A percentile compares a stretch with the other conserved stretches of the same genome.
Conservation (phyloP, 2,888 invertebrate genomes). For the Ormyrus labotus region DNA sequence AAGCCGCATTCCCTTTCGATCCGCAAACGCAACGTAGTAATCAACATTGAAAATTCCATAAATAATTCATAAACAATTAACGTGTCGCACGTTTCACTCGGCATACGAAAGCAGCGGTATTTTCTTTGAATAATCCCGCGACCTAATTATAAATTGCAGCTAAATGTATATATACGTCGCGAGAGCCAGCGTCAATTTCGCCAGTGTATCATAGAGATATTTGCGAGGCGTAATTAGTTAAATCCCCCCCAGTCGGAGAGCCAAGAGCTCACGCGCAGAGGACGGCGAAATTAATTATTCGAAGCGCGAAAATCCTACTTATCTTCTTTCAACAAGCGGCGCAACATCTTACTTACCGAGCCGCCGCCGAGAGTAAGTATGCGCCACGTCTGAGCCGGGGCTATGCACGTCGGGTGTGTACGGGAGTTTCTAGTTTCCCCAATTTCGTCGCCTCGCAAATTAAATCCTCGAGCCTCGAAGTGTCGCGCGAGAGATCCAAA, state of each 20-base stretch:
- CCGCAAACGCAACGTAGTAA: no score
- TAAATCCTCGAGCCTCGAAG: no score
- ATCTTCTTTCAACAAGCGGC: slow-evolving; percentile 12
- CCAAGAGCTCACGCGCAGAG: not conserved
- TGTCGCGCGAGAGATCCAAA: no score
- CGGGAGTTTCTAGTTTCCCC: slow-evolving; percentile 34
- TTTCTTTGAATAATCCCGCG: no score
- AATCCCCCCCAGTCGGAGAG: not conserved
- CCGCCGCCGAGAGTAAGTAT: not conserved
- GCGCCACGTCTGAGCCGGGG: slow-evolving; percentile 6
- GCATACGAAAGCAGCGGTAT: no score
- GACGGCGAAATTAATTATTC: slow-evolving; percentile 11
- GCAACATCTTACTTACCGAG: slow-evolving; percentile 20
- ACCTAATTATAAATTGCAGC: no score
- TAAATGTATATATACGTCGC: no score
- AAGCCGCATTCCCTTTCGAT: no score
- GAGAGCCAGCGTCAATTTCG: no score
- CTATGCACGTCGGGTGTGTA: slow-evolving; percentile 1
- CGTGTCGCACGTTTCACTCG: no score
- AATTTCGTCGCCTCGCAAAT: slow-evolving; percentile 26
- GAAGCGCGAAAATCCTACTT: not conserved
- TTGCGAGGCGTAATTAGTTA: slow-evolving; percentile 1
- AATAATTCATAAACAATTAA: no score
- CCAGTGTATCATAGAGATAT: not conserved
- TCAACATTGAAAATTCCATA: no score